Evolutionary conservation across 2,113 vertebrate genomes (phyloP), one percentile per base, ranked within the genome.

Genomic region (Monopterus albus): DNA sequence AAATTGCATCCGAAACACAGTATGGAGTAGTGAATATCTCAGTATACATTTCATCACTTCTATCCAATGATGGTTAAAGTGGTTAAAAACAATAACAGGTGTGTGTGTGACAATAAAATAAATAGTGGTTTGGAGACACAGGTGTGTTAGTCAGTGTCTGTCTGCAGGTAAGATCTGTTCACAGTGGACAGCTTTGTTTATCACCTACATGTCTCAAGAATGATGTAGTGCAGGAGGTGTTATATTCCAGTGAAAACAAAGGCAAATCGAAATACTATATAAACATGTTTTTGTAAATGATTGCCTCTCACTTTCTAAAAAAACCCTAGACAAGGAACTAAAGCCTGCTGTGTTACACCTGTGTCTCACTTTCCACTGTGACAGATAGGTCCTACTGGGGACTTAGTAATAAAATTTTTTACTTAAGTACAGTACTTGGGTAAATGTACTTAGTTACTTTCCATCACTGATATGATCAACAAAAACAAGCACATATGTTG

Each of bases 121-220:
- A 78, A 78, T 17, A 53, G 63, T 10, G 33, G 72, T 71, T 75
- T 23, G 31, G 39, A 82, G 68, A 78, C 57, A 82, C 64, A 69
- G 69, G 63, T 46, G 33, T 75, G 72, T 83, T 81, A 46, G 73
- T 86, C 78, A 71, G 71, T 1, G 5, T 72, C 62, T 81, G 75
- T 64, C 74, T 79, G 62, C 61, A 50, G 63, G 39, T 58, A 45
- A 55, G 46, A 67, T 88, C 85, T 88, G 88, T 75, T 84, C 82
- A 89, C 62, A 88, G 88, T 84, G 88, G 47, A 65, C 49, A 39
- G 11, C 5, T 6, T 25, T 23, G 40, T 72, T 77, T 75, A 81
- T 85, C 70, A 7, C 56, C 47, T 15, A 43, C 66, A 70, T 58
- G 53, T 84, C 81, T 81, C 1, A 6, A 52, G 29, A 65, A 25